Base-by-base conservation (phyloP, 2,113 vertebrate species). In the Ailuropoda melanoleuca region DNA sequence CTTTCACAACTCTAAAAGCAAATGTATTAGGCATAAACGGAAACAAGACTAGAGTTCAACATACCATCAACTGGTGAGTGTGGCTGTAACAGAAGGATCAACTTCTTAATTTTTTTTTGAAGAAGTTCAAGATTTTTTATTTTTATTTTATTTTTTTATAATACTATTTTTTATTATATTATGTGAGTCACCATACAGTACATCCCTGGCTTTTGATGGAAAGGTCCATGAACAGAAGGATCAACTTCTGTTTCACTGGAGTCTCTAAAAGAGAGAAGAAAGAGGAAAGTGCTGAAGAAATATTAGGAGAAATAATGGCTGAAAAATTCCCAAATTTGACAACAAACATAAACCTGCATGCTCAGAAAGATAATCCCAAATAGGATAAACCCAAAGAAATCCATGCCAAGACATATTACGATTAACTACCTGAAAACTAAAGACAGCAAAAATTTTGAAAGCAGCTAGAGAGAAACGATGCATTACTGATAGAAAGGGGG, bases 401-500 rank as follows among this genome's bases (percentile, higher is more conserved):
- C 34, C 23, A 93, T 68, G 48, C 74, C 85, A 81, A 92, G 72
- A 81, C 0, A 17, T 50, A 46, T 70, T 75, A 48, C 53, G 74
- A 90, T 60, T 92, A 62, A 90, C 10, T 15, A 50, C 77, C 43
- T 48, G 24, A 90, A 91, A 91, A 84, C 24, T 86, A 78, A 90
- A 72, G 53, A 34, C 43, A 82, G 29, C 34, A 92, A 90, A 95
- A 95, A 43, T 85, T 26, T 77, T 87, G 43, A 96, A 88, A 87
- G 21, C 34, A 74, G 68, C 39, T 21, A 93, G 31, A 90, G 9
- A 48, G 48, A 78, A 82, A 77, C 11, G 86, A 86, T 48, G 43
- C 34, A 64, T 92, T 93, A 80, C 26, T 8, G 50, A 46, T 24
- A 14, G 12, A 78, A 23, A 19, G 23, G 23, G 37, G 37, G 8